phyloP scores from a whole-genome alignment of 2,113 vertebrate species.

The Carlito syrichta region DNA sequence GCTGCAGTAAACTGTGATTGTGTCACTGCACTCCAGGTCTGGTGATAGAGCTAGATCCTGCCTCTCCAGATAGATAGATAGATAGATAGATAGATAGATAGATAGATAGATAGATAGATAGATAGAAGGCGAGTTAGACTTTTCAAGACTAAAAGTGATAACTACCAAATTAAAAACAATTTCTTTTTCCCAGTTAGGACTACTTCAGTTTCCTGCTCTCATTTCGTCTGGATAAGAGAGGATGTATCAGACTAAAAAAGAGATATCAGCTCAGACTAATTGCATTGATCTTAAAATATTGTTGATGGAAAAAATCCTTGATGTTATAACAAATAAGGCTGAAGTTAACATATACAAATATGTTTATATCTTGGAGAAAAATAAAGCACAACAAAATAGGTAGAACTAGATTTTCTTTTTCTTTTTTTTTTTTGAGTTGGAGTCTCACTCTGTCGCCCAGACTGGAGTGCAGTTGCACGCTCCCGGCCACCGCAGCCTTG shows the following conservation, averaged over 20 bases:
- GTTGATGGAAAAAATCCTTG: not conserved
- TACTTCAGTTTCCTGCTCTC: not conserved
- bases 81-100: too few relatives aligned
- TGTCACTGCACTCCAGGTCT: too few relatives aligned
- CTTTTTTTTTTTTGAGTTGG: too few relatives aligned
- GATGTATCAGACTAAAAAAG: not conserved
- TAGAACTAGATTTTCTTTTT: not conserved
- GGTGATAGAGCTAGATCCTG: too few relatives aligned
- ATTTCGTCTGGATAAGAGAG: not conserved
- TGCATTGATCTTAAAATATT: not conserved
- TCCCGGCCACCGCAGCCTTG: too few relatives aligned
- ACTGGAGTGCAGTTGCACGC: too few relatives aligned
- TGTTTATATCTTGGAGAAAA: not conserved
- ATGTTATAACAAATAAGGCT: not conserved
- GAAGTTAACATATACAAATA: not conserved
- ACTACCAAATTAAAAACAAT: not conserved
- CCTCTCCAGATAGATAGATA: too few relatives aligned
- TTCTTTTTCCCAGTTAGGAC: not conserved
- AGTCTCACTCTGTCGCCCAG: too few relatives aligned
- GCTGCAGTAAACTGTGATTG: too few relatives aligned
- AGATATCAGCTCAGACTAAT: not conserved
- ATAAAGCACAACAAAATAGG: not conserved
- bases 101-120: too few relatives aligned
- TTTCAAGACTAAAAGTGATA: not conserved
- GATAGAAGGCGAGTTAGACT: not conserved